phyloP scores from a whole-genome alignment of 64 coral and sea anemone genomes.

The Acropora tenuis region DNA sequence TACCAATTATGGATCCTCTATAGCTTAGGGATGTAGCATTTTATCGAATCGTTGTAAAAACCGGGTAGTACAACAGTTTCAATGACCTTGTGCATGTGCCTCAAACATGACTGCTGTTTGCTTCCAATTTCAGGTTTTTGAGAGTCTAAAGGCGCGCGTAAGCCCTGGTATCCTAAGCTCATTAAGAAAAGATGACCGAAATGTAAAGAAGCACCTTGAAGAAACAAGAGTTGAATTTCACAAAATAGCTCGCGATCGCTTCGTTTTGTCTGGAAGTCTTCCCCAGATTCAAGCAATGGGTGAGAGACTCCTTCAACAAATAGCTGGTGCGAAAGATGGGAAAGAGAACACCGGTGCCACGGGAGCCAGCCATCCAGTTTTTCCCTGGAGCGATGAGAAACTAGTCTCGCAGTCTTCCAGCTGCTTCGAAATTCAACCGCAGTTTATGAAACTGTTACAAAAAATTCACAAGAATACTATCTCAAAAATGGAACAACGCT shows the following conservation, averaged over 20 bases:
- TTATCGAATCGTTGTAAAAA: no score
- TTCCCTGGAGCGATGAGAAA: not conserved
- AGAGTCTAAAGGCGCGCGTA: slow-evolving; percentile 19
- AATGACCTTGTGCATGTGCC: no score
- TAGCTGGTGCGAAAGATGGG: not conserved
- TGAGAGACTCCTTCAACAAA: not conserved
- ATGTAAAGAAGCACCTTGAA: not conserved
- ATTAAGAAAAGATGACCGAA: not conserved
- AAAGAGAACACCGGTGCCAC: not conserved
- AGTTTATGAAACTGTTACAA: slow-evolving; percentile 28
- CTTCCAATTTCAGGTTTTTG: slow-evolving; percentile 19
- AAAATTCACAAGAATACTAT: not conserved
- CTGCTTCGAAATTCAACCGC: slow-evolving; percentile 27
- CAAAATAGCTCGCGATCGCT: not conserved
- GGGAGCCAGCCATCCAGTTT: not conserved
- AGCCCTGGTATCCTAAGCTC: not conserved
- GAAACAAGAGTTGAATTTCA: not conserved
- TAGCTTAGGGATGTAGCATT: no score
- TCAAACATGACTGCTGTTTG: no score
- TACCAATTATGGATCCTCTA: no score
- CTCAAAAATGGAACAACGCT: not conserved
- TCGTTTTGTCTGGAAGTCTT: slow-evolving; percentile 16
- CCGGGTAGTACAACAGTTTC: no score
- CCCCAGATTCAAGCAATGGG: not conserved
- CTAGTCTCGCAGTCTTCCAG: not conserved